Evolutionary conservation across 2,888 invertebrate species (phyloP).

Genomic region (Cheiracanthium punctorium): DNA sequence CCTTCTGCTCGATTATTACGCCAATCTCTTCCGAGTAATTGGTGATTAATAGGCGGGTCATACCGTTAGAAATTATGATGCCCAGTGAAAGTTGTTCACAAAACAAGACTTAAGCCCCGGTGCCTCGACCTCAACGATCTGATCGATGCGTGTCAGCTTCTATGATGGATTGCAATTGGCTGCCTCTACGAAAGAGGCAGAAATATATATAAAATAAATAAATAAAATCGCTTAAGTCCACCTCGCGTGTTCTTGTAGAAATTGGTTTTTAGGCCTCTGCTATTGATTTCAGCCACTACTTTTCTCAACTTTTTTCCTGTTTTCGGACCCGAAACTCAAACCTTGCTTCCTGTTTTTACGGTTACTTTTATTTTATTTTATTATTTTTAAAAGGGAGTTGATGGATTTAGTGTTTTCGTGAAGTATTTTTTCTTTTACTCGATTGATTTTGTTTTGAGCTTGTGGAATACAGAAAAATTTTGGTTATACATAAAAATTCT

Average conservation of each 20-base stretch:
- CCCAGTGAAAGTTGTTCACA: neutral
- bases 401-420: neutral
- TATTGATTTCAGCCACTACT: conserved; percentile 41
- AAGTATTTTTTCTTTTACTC: neutral
- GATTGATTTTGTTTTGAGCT: neutral
- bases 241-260: conserved; percentile 57
- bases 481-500: too few species aligned
- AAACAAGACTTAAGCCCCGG: neutral
- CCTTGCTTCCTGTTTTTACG: conserved; percentile 58
- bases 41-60: neutral
- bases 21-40: too few species aligned
- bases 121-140: conserved; percentile 7
- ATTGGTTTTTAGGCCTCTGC: conserved; percentile 50
- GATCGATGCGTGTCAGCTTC: conserved; percentile 55
- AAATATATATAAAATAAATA: neutral
- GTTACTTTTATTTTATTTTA: conserved; percentile 5
- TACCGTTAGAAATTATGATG: neutral
- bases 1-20: too few species aligned
- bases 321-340: conserved; percentile 51
- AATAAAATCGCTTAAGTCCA: neutral
- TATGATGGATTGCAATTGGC: conserved; percentile 52
- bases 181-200: neutral
- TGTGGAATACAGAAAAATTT: too few species aligned
- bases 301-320: conserved; percentile 42
- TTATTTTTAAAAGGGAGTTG: neutral